These are phyloP conservation scores for Opisthocomus hoazin DNA, from an alignment of 2,113 vertebrate genomes.

Conservation along the genomic window DNA sequence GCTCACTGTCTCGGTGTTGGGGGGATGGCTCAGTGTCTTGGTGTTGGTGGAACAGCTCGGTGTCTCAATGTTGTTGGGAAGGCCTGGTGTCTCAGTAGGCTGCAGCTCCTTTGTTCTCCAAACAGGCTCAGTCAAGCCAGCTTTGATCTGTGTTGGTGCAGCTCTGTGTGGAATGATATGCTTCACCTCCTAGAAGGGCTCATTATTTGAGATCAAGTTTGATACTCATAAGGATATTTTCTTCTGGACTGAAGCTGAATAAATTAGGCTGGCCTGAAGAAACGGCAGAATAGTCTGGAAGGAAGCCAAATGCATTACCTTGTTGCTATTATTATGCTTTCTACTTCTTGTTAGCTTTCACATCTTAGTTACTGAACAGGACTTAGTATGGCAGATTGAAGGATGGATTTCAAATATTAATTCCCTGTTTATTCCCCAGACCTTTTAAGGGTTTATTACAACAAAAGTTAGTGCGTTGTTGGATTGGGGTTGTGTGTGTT, in stretches of 20 bases:
- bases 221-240: background rate
- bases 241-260: background rate
- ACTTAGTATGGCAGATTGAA: background rate
- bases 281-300: background rate
- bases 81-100: background rate
- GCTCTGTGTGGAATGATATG: background rate
- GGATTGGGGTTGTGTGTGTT: background rate
- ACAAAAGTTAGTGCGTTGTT: background rate
- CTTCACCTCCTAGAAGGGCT: constrained; percentile 16
- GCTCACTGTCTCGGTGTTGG: background rate
- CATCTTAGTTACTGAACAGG: background rate
- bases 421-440: background rate
- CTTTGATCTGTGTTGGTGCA: background rate
- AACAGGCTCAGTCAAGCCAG: background rate
- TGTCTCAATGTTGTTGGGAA: background rate
- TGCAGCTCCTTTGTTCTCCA: background rate
- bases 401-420: background rate
- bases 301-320: background rate
- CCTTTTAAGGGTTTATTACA: background rate
- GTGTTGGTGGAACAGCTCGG: accelerated
- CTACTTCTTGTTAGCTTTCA: background rate
- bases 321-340: background rate
- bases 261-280: background rate
- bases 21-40: too few species aligned
- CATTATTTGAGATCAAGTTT: background rate